Base-by-base conservation (phyloP, 2,797 vertebrate genomes). In the Crocidura indochinensis region DNA sequence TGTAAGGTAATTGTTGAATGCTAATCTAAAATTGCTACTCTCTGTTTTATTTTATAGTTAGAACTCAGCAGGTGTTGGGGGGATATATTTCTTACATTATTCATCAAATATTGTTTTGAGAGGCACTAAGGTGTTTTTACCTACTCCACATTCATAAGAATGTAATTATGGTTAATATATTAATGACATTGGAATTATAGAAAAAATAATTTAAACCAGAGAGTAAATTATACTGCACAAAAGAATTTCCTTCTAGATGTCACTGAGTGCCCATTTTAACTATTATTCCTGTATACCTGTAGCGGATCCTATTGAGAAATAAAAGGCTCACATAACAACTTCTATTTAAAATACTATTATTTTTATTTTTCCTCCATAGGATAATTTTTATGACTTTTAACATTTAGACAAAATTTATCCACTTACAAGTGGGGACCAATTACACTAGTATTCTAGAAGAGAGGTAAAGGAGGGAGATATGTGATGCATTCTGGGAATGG, bases 1-100 rank as follows among this genome's bases (percentile, higher is more conserved):
- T 84, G 88, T 94, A 96, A 97, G 90, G 96, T 97, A 97, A 97
- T 96, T 95, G 94, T 95, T 95, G 96, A 95, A 96, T 96, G 93
- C 94, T 97, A 95, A 95, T 96, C 88, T 94, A 87, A 96, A 96
- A 96, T 95, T 92, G 90, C 84, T 92, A 87, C 84, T 91, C 94
- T 94, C 10, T 14, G 56, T 94, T 94, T 88, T 91, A 95, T 92
- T 96, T 96, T 94, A 93, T 87, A 94, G 81, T 83, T 78, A 26
- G n/a, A 94, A 73, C 88, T 89, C 90, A 94, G 93, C 91, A 95
- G 93, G 92, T 95, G 60, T 92, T 87, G 78, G 53, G 75, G 47
- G 69, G 67, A 82, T 80, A 46, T 80, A 91, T 81, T 92, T 96
- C 95, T 95, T 65, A 94, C 44, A 74, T 95, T 93, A 88, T 90